A percentile compares a stretch with the other conserved stretches of the same genome.
phyloP scores from a whole-genome alignment of 2,113 vertebrate genomes.

The Ursus arctos region DNA sequence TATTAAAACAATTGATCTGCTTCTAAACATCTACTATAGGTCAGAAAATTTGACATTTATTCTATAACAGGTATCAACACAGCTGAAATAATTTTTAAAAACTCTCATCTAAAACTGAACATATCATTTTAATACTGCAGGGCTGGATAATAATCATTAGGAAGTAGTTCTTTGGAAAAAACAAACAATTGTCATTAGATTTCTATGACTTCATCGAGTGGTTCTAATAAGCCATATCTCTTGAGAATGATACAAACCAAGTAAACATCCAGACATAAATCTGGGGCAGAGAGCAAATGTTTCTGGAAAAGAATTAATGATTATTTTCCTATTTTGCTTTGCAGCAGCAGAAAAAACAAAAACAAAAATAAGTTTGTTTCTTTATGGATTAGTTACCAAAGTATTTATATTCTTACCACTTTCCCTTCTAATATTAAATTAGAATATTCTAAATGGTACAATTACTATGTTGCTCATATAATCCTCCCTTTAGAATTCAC shows the following conservation, averaged over 20 bases:
- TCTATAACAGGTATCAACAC: conserved; percentile 16
- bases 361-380: neutral
- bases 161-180: neutral
- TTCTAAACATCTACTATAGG: neutral
- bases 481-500: conserved; percentile 20
- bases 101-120: neutral
- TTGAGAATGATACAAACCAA: conserved; percentile 44
- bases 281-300: conserved; percentile 13
- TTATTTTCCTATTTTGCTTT: conserved; percentile 64
- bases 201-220: conserved; percentile 8
- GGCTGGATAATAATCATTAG: neutral
- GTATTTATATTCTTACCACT: neutral
- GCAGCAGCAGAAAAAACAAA: neutral
- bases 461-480: neutral
- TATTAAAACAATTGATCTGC: conserved; percentile 62
- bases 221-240: conserved; percentile 19
- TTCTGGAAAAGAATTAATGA: conserved; percentile 60
- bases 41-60: conserved; percentile 48
- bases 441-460: conserved; percentile 43
- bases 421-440: conserved; percentile 35
- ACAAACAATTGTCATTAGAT: neutral
- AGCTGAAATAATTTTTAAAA: conserved; percentile 31
- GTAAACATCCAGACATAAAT: conserved; percentile 51
- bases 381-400: neutral
- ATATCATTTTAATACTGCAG: neutral